Evolutionary conservation across 2,113 vertebrate genomes (phyloP).

Genomic region (Puffinus mauretanicus): DNA sequence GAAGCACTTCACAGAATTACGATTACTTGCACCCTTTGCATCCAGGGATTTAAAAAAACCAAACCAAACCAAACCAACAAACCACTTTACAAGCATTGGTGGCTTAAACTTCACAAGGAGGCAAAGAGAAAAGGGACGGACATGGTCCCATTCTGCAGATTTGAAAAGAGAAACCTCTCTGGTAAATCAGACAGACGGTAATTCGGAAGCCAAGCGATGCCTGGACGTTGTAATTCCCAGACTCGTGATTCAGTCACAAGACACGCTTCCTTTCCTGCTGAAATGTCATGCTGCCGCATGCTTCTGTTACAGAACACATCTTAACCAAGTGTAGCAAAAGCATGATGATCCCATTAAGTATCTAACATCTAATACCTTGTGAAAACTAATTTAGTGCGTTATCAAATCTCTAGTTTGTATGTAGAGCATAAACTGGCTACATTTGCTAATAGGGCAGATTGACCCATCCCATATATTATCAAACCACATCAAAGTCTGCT

Average conservation of each 20-base stretch:
- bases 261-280: constrained; percentile 5
- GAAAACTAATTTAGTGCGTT: constrained; percentile 56
- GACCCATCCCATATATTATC: constrained; percentile 17
- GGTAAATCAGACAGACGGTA: background rate
- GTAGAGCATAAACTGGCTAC: constrained; percentile 52
- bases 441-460: constrained; percentile 41
- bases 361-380: constrained; percentile 29
- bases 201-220: background rate
- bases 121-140: background rate
- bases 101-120: background rate
- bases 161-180: background rate
- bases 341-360: constrained; percentile 58
- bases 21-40: background rate
- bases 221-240: constrained; percentile 7
- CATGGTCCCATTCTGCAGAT: background rate
- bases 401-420: constrained; percentile 71
- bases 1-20: background rate
- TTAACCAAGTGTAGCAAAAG: constrained; percentile 52
- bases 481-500: constrained; percentile 23
- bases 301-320: constrained; percentile 6
- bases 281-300: constrained; percentile 37
- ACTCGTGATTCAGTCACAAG: constrained; percentile 48
- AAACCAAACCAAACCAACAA: background rate
- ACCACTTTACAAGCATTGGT: background rate
- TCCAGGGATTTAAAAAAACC: background rate